Evolutionary conservation across 1,140 invertebrate species (phyloP), one percentile per base, ranked within the genome.

Genomic region (Trissolcus basalis): DNA sequence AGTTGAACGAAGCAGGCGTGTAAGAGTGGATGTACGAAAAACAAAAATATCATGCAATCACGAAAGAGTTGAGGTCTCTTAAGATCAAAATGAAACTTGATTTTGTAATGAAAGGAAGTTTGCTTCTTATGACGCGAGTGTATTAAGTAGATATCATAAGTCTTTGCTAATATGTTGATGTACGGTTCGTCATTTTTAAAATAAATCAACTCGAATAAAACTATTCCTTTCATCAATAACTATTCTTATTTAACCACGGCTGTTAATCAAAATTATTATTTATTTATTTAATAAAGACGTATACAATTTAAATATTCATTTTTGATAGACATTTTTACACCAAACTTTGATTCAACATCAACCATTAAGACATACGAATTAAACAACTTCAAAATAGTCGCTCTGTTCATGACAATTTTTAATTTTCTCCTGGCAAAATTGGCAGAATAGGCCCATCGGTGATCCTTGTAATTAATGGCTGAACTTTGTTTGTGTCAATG

Each of bases 381-480:
- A 39, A 9, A 39, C n/a, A 13, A 44, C 12, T 8, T 13, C 6
- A 13, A 44, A n/a, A 13, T 44, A 13, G 12, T 44, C 12, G 12
- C 13, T 14, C 12, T 12, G 1, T 8, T 13, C n/a, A 12, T 44
- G 15, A 10, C 45, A 48, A 8, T 19, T 48, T 11, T 7, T 9
- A 11, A 2, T 11, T 48, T 12, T n/a, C 16, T 48, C 2, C 15
- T 84, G 19, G 19, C 81, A 33, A 83, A 48, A 44, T 71, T 51
- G 9, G 86, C 48, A 8, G 49, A 32, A 87, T 64, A 4, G 75
- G 51, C 1, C 81, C 85, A 70, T 85, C 83, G 1, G 80, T 87
- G 4, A 88, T 79, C 50, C 86, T 80, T 7, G 83, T 85, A 45
- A 87, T 64, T 5, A 87, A 58, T 39, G 86, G 76, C 4, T 48